A percentile compares a stretch with the other conserved stretches of the same genome.
Conservation (phyloP, 2,888 invertebrate genomes). For the Conchocele bisecta region DNA sequence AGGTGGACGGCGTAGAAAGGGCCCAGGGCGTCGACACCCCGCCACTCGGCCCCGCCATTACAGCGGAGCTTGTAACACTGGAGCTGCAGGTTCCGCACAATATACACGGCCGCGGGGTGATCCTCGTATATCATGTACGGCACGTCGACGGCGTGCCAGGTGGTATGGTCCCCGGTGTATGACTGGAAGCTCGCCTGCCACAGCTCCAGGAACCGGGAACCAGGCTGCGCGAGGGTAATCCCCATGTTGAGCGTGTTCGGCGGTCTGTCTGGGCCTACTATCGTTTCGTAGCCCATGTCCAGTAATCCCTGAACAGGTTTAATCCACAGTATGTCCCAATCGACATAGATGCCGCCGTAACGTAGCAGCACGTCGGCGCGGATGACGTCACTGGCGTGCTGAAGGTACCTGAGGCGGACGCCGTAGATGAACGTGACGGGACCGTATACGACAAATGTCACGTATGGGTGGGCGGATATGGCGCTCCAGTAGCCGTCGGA, state of each 20-base stretch:
- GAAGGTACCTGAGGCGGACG: conserved; percentile 57
- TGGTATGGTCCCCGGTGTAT: conserved; percentile 49
- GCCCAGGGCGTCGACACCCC: neutral
- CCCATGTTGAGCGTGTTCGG: conserved; percentile 4
- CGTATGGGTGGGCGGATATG: no score
- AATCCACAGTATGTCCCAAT: conserved; percentile 72
- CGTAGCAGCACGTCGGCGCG: conserved; percentile 74
- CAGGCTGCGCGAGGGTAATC: neutral
- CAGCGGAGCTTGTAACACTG: conserved; percentile 74
- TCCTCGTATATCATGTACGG: conserved; percentile 67
- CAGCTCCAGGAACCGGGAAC: neutral
- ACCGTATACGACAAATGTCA: no score
- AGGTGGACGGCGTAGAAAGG: no score
- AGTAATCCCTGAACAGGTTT: neutral
- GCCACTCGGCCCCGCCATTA: no score
- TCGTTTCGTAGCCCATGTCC: neutral
- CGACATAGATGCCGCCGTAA: conserved; percentile 77
- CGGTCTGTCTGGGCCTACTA: neutral
- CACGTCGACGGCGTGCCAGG: conserved; percentile 54
- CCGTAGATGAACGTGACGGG: conserved; percentile 55
- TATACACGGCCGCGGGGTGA: conserved; percentile 67
- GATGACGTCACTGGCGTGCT: conserved; percentile 73
- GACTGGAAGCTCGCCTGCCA: conserved; percentile 51
- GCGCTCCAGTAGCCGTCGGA: no score
- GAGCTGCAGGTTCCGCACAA: conserved; percentile 72